These are phyloP conservation scores for Epicampocera succincta DNA, from an alignment of 2,888 invertebrate species.

Conservation along the genomic window DNA sequence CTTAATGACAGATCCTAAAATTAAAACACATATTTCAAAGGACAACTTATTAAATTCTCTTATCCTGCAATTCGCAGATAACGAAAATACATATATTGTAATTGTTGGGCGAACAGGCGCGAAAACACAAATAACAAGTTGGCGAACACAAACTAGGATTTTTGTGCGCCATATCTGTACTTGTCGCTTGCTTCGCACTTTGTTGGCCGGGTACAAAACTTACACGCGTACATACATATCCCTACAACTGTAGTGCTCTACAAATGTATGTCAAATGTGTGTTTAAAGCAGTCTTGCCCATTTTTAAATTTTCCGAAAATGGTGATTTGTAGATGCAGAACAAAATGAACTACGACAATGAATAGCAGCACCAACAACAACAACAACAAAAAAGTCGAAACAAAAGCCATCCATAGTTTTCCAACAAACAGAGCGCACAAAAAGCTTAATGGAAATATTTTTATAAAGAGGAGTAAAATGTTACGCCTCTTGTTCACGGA, in stretches of 20 bases:
- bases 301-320: slow-evolving; percentile 31
- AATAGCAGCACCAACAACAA: slow-evolving; percentile 10
- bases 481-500: slow-evolving; percentile 53
- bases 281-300: slow-evolving; percentile 14
- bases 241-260: neutral
- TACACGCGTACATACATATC: neutral
- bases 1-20: no score
- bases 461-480: slow-evolving; percentile 37
- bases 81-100: no score
- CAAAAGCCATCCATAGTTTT: slow-evolving; percentile 26
- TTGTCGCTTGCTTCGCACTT: no score
- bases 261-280: neutral
- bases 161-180: no score
- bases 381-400: neutral
- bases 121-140: no score
- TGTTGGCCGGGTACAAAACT: no score
- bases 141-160: no score
- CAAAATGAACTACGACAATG: slow-evolving; percentile 33
- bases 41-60: no score
- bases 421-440: slow-evolving; percentile 13
- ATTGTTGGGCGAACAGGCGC: no score
- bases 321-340: slow-evolving; percentile 59
- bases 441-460: slow-evolving; percentile 43
- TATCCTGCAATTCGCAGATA: no score
- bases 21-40: no score